Evolutionary conservation across 1,140 invertebrate species (phyloP), one percentile per base, ranked within the genome.

Genomic region (Cepaea nemoralis): DNA sequence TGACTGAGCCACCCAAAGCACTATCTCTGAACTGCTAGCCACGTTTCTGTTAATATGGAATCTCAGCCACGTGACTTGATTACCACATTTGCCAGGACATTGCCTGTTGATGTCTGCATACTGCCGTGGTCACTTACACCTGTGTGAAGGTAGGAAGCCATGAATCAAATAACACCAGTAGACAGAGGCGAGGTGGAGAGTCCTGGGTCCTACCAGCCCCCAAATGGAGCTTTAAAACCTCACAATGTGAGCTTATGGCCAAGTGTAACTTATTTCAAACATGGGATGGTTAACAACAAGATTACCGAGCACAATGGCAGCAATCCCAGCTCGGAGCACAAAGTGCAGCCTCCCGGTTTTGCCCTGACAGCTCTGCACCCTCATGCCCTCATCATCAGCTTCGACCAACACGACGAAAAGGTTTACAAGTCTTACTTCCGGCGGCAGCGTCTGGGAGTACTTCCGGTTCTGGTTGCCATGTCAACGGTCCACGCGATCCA

Each of bases 371-470:
- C 67, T n/a, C 74, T 74, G 39, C 59, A 69, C 16, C n/a, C 59
- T 0, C 50, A 63, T 14, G 31, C 27, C 24, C 63, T 50, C 12
- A 50, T 77, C 50, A 69, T 78, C 69, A 40, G 35, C 37, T 86
- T 86, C 24, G 94, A 94, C 83, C 86, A 92, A 31, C 93, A 93
- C 55, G 92, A 96, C 69, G 95, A 96, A 88, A 93, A 93, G 85
- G 92, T 96, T 0, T 97, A 96, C 89, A 93, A 94, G 82, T 94
- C 94, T 55, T 96, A 96, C 88, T 95, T 94, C 63, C 92, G 94
- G 66, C 94, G 95, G 82, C 95, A 96, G 88, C 93, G 95, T 80
- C 94, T 95, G 71, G 93, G 94, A 40, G 95, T 95, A n/a, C 91
- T 96, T n/a, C 93, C 94, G 84, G 95, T 95, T 85, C 95, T 96